Conservation (phyloP, 2,797 vertebrate species). For the Oryzias sinensis region DNA sequence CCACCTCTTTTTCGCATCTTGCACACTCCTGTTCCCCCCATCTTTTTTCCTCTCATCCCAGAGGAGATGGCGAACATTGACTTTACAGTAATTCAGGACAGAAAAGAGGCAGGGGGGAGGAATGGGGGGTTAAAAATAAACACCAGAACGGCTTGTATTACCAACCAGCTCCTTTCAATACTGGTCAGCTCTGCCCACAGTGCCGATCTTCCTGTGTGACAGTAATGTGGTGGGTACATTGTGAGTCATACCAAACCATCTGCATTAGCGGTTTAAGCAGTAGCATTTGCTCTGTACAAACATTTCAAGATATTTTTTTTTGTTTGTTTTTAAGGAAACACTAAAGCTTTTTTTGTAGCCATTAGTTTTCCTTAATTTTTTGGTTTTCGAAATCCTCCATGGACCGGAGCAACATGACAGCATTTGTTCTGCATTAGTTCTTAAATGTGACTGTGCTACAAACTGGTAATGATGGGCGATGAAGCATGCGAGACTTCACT, state of each 20-base stretch:
- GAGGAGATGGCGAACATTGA: conserved; percentile 51
- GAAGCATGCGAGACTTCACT: conserved; percentile 31
- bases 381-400: conserved; percentile 37
- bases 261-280: conserved; percentile 18
- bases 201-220: conserved; percentile 44
- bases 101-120: conserved; percentile 51
- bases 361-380: conserved; percentile 49
- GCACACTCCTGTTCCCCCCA: conserved; percentile 49
- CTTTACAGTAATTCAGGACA: conserved; percentile 67
- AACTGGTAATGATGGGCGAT: conserved; percentile 10
- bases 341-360: conserved; percentile 27
- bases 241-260: conserved; percentile 46
- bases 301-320: conserved; percentile 37
- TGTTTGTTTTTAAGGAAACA: background rate
- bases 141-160: conserved; percentile 48
- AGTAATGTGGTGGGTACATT: conserved; percentile 34
- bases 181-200: conserved; percentile 55
- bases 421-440: conserved; percentile 22
- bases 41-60: conserved; percentile 51
- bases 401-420: conserved; percentile 28
- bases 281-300: conserved; percentile 26
- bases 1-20: conserved; percentile 27
- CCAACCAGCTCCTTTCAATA: conserved; percentile 43
- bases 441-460: conserved; percentile 22
- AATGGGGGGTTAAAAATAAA: conserved; percentile 64